Base-by-base conservation (phyloP, 2,888 invertebrate genomes). In the Strigamia crassipes region DNA sequence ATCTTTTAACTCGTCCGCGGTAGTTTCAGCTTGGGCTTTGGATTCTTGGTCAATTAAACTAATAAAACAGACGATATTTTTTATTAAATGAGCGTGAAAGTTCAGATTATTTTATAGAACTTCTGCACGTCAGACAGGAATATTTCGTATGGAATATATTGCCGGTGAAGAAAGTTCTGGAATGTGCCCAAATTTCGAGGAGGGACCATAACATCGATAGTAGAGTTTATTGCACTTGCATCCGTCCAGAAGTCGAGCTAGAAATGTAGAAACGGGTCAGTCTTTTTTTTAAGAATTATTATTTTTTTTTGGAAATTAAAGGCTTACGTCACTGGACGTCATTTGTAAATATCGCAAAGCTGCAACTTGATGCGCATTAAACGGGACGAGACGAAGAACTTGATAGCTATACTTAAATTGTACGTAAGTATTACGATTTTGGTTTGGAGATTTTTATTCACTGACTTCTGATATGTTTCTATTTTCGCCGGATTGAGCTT, bases 161-260 rank as follows among this genome's bases (percentile, higher is more conserved):
- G 61, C 23, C 61, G 61, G 21, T 18, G 6, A 61, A 61, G 61
- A 18, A 61, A 61, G 18, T 5, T 61, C 61, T 61, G 61, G 21
- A 61, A 61, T 21, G 61, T 18, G 6, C 18, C 61, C 10, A 82
- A 77, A 31, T 73, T 31, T 15, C 51, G 42, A 31, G 82, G 81
- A 13, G 80, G 77, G 41, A 81, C 81, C 82, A 82, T 82, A 5
- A 82, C 46, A 51, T 82, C 82, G 23, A 82, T 77, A 0, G 81
- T 77, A 23, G 66, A 46, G 12, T 77, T 77, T 13, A 80, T 21
- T n/a, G 51, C 66, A 15, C 42, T 66, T 21, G 82, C 81, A 21
- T 73, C 80, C 1, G 66, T 81, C 82, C 82, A 82, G 46, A 82
- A 82, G 42, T 82, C 82, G 21, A 81, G 41, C 82, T 82, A 18